Base-by-base conservation (phyloP, 2,888 invertebrate species). In the Tenthredo scrophulariae region DNA sequence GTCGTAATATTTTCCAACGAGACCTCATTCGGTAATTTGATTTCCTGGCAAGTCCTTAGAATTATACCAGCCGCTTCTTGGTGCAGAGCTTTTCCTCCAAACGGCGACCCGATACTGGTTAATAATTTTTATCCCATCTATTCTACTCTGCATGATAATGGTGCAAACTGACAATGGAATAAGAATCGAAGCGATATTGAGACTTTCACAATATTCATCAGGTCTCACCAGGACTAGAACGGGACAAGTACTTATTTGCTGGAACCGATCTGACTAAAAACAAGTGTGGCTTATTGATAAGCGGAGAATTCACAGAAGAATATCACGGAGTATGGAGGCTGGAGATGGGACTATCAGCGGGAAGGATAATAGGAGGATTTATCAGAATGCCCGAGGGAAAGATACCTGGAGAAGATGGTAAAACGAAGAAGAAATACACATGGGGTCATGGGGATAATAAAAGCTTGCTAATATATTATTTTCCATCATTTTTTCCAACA, bases 11-110 rank as follows among this genome's bases (percentile, higher is more conserved):
- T 26, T 13, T 50, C 80, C 0, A 62, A 58, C 22, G 15, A 80
- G 37, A 80, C 80, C 0, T 13, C 62, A 5, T 22, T 50, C 13
- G 80, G 80, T 40, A 80, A 33, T 40, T 22, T 40, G 80, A 80
- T 80, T 62, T 80, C 80, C 10, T 80, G 80, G 80, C 58, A 80
- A 40, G 80, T 80, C n/a, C 15, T 4, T n/a, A 62, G 62, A 62
- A 80, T 80, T 15, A 62, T 80, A 80, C 80, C 80, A 58, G 37
- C 22, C 37, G 80, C 80, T 22, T 58, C 80, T 15, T 80, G 80
- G 80, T 80, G 80, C 80, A 80, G 80, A 80, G 80, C 80, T 22
- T 62, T 62, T 80, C 58, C 80, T n/a, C 80, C 62, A 13, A 80
- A 62, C 2, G 80, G 80, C 5, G 13, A 37, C 40, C 1, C 80